These are phyloP conservation scores for Sardina pilchardus DNA, from an alignment of 2,113 vertebrate genomes.

Conservation along the genomic window DNA sequence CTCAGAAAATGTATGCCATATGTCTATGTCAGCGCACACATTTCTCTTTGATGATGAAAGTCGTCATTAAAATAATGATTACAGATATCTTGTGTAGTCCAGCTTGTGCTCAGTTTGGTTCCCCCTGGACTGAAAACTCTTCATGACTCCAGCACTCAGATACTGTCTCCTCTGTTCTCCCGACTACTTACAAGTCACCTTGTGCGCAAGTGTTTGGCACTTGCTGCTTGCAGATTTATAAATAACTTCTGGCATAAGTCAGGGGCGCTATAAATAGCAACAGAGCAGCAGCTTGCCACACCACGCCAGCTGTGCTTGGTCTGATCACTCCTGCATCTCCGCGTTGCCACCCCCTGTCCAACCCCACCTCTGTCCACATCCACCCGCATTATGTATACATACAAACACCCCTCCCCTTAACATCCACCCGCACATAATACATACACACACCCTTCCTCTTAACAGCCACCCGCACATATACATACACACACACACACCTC, in stretches of 20 bases:
- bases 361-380: not conserved
- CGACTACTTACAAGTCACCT: constrained; percentile 45
- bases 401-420: not conserved
- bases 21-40: not conserved
- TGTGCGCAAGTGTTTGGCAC: constrained; percentile 35
- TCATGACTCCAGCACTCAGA: not conserved
- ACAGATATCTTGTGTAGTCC: not conserved
- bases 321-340: constrained; percentile 16
- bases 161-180: not conserved
- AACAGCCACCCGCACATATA: not conserved
- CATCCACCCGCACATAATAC: not conserved
- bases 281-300: constrained; percentile 51
- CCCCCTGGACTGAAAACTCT: not conserved
- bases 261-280: constrained; percentile 53
- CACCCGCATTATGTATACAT: not conserved
- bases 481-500: not conserved
- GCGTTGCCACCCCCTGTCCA: not conserved
- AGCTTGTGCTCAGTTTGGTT: not conserved
- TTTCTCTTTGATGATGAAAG: constrained; percentile 12
- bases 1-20: not conserved
- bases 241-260: constrained; percentile 51
- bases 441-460: too few species aligned
- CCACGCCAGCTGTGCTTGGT: constrained; percentile 42
- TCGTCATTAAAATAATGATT: not conserved
- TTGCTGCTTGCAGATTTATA: constrained; percentile 46